Conservation (phyloP, 2,797 vertebrate genomes). For the Nasua narica region DNA sequence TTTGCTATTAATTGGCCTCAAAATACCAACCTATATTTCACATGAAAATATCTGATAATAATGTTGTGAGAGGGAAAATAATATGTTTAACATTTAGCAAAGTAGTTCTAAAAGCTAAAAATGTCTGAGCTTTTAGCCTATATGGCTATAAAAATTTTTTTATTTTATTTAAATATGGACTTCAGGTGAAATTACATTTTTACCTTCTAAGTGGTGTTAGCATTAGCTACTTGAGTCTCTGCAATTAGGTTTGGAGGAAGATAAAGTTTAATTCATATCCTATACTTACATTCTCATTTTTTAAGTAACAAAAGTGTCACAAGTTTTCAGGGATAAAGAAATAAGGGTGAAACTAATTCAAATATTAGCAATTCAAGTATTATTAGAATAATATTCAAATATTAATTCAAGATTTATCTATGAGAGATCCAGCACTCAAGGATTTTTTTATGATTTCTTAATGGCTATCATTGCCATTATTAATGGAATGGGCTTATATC, state of each 20-base stretch:
- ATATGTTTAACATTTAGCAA: background rate
- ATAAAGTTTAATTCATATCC: background rate
- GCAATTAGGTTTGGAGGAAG: background rate
- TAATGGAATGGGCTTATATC: background rate
- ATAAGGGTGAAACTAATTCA: background rate
- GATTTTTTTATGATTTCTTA: background rate
- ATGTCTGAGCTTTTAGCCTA: background rate
- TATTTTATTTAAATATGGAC: background rate
- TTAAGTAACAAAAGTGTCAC: background rate
- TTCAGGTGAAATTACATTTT: background rate
- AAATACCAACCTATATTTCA: background rate
- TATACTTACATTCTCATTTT: background rate
- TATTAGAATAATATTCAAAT: too few species aligned
- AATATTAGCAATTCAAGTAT: too few species aligned
- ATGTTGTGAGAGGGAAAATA: background rate
- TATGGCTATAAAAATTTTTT: background rate
- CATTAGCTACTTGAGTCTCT: background rate
- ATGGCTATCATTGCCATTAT: background rate
- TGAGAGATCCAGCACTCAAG: background rate
- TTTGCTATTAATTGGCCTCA: background rate
- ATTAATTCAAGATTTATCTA: background rate
- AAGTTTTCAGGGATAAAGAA: background rate
- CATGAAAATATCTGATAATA: background rate
- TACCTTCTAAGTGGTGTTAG: background rate
- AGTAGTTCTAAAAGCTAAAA: background rate